A percentile compares a stretch with the other conserved stretches of the same genome.
phyloP scores from a whole-genome alignment of 1,140 invertebrate genomes.

The Cataglyphis hispanica region DNA sequence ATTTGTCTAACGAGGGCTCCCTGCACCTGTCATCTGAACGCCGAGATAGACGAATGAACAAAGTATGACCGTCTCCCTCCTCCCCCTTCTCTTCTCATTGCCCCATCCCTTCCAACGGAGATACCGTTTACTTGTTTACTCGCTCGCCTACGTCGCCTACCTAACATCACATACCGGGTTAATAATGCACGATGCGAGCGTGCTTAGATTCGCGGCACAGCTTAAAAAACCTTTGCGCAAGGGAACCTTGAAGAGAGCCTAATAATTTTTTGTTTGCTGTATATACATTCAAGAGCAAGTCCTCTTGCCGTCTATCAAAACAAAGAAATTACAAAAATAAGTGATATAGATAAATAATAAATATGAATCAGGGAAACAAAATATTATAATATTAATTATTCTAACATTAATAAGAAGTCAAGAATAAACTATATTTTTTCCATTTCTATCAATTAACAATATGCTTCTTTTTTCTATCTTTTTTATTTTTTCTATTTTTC shows the following conservation, averaged over 20 bases:
- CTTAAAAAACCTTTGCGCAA: not conserved
- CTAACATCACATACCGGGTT: constrained; percentile 43
- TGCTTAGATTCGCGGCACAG: not conserved
- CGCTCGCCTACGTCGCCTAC: constrained; percentile 29
- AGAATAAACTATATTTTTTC: no score
- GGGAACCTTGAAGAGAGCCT: not conserved
- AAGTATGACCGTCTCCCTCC: constrained; percentile 20
- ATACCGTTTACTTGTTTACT: constrained; percentile 55
- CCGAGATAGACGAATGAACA: constrained; percentile 72
- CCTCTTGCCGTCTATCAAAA: not conserved
- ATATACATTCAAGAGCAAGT: not conserved
- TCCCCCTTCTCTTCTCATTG: constrained; percentile 14
- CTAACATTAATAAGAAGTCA: no score
- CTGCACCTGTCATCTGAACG: constrained; percentile 80
- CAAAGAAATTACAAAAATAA: not conserved
- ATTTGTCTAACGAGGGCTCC: constrained; percentile 81
- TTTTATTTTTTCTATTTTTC: no score
- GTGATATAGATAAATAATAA: not conserved
- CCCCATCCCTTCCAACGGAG: constrained; percentile 23
- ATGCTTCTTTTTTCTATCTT: no score
- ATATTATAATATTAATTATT: no score
- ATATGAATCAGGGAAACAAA: not conserved
- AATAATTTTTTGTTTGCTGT: not conserved
- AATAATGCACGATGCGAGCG: constrained; percentile 35
- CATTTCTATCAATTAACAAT: no score